phyloP scores from a whole-genome alignment of 1,140 invertebrate genomes.

The Campoletis sonorensis region DNA sequence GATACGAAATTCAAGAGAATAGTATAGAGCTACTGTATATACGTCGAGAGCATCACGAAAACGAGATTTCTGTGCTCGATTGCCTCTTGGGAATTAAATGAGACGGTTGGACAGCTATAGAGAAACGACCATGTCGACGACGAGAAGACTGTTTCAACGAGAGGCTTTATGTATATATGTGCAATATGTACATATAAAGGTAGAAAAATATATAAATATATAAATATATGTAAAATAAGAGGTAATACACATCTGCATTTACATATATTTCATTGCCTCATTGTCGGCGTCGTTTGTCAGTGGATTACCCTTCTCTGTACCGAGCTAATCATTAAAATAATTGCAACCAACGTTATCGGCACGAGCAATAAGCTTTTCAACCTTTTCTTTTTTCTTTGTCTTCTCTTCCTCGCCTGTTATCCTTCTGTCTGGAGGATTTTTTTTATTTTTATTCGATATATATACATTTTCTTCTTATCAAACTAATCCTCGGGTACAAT shows the following conservation, averaged over 20 bases:
- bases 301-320: not conserved
- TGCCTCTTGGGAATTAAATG: slow-evolving; percentile 37
- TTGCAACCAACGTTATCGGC: not conserved
- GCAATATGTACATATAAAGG: not conserved
- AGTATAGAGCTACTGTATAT: not conserved
- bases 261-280: not conserved
- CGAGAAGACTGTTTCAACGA: not conserved
- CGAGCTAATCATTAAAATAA: not conserved
- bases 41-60: not conserved
- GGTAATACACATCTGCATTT: too few species aligned
- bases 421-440: not conserved
- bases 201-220: too few species aligned
- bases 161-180: not conserved
- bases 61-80: slow-evolving; percentile 40
- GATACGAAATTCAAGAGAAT: slow-evolving; percentile 19
- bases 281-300: not conserved
- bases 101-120: slow-evolving; percentile 18
- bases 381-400: not conserved
- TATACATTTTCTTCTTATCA: too few species aligned
- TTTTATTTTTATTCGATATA: too few species aligned
- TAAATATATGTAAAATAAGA: too few species aligned
- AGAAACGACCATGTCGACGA: slow-evolving; percentile 29
- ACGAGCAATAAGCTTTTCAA: not conserved
- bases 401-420: not conserved
- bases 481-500: too few species aligned